These are phyloP conservation scores for Urocynchramus pylzowi DNA, from an alignment of 2,113 vertebrate species.

Conservation along the genomic window DNA sequence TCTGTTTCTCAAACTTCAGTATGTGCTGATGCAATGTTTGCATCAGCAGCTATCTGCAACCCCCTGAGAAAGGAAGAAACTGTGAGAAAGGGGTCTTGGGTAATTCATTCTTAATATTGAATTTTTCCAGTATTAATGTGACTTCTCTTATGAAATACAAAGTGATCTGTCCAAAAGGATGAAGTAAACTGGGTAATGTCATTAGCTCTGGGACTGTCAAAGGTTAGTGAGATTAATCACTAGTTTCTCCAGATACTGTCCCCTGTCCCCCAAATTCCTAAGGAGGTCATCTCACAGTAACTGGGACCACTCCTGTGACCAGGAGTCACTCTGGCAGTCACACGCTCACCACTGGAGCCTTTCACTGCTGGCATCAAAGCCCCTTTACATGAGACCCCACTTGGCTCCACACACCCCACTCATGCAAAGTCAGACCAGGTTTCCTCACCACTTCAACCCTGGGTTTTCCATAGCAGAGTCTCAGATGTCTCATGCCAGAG, in stretches of 20 bases:
- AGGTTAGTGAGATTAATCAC: neutral
- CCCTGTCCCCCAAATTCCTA: neutral
- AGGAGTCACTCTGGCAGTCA: neutral
- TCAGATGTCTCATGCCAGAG: neutral
- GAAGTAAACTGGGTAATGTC: neutral
- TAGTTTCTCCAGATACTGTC: neutral
- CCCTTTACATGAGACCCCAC: too few species aligned
- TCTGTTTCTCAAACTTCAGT: neutral
- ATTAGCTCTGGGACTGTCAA: neutral
- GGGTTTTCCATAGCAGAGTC: neutral
- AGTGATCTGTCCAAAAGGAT: neutral
- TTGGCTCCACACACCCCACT: neutral
- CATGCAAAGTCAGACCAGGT: neutral
- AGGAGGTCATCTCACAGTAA: neutral
- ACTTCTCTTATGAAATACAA: neutral
- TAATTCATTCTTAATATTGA: neutral
- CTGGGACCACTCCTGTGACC: neutral
- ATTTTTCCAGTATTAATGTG: neutral
- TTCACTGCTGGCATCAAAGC: neutral
- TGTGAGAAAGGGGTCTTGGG: neutral
- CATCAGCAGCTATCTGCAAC: neutral
- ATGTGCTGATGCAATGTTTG: neutral
- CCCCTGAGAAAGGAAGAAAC: neutral
- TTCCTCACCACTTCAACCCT: neutral
- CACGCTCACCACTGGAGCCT: neutral